phyloP scores from a whole-genome alignment of 2,113 vertebrate genomes.

The Nesoenas mayeri region DNA sequence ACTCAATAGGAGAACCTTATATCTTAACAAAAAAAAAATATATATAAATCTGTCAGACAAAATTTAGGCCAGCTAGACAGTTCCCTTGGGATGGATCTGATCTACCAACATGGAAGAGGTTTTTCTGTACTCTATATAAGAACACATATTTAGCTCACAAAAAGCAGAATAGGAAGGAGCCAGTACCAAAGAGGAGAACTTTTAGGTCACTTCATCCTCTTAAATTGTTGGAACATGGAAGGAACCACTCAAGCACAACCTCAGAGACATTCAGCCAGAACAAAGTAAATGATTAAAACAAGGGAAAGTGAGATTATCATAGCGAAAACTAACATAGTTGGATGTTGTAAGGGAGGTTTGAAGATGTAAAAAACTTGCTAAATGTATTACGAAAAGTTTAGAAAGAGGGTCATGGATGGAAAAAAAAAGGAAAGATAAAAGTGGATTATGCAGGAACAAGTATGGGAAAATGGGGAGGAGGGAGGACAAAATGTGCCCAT shows the following conservation, averaged over 20 bases:
- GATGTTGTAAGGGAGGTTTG: not conserved
- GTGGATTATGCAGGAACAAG: not conserved
- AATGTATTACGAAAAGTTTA: not conserved
- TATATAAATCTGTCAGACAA: not conserved
- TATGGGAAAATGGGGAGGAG: fast-evolving
- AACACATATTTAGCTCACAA: not conserved
- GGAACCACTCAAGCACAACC: not conserved
- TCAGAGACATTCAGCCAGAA: not conserved
- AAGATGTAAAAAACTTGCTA: not conserved
- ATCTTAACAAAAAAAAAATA: not conserved
- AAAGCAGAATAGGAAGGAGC: not conserved
- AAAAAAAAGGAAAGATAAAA: not conserved
- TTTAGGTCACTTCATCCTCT: not conserved
- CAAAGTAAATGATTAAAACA: not conserved
- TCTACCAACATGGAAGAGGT: not conserved
- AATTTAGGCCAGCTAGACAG: not conserved
- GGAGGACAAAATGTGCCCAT: not conserved
- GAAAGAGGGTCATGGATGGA: not conserved
- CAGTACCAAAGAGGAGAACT: not conserved
- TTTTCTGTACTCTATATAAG: not conserved
- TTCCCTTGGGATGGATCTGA: not conserved
- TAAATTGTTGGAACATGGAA: not conserved
- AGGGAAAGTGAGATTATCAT: fast-evolving
- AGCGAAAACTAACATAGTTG: not conserved
- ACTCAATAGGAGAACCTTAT: not conserved